Base-by-base conservation (phyloP, 2,113 vertebrate species). In the Cyphomyrus plagiostoma region DNA sequence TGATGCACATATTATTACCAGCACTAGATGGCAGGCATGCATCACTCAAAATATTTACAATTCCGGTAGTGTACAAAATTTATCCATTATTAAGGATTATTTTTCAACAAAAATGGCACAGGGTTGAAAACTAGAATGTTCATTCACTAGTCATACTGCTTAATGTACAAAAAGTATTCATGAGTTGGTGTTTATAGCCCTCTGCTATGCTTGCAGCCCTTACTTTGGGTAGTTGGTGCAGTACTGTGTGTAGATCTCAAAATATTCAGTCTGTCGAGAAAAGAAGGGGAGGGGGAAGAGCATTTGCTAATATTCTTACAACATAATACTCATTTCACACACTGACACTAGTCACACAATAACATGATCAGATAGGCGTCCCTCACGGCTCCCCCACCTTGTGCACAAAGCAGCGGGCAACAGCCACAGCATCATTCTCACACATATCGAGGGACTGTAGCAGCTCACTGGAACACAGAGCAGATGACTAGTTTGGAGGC, bases 241-340 rank as follows among this genome's bases (percentile, higher is more conserved):
- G 93, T 99, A 99, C 91, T 99, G 98, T 4, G 98, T 99, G 93
- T 99, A 99, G 95, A 99, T 99, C 92, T 98, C 96, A 91, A 99
- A 99, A 91, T 98, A 96, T 87, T 98, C 96, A 92, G 97, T 99
- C 98, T 99, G 95, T 0, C 62, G 91, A 56, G 62, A 35, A 19
- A 88, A 88, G 88, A 89, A 11, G 89, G 45, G 0, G 23, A 39
- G 88, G 35, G 30, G 74, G 74, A 35, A 77, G 70, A 19, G 35
- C 17, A 19, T 35, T 80, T 42, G 74, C 30, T n/a, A 5, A 17
- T 42, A 80, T 80, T 80, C 17, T 80, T 17, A 35, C 17, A 19
- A 17, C 74, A 42, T 30, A 11, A 30, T 26, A 70, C 10, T 30
- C 62, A 42, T 19, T 77, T 19, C 35, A 42, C 15, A 17, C 11